Percentiles rank a stretch among this genome's conserved stretches.
Evolutionary conservation across 2,113 vertebrate species (phyloP).

Genomic region (Cettia cetti): DNA sequence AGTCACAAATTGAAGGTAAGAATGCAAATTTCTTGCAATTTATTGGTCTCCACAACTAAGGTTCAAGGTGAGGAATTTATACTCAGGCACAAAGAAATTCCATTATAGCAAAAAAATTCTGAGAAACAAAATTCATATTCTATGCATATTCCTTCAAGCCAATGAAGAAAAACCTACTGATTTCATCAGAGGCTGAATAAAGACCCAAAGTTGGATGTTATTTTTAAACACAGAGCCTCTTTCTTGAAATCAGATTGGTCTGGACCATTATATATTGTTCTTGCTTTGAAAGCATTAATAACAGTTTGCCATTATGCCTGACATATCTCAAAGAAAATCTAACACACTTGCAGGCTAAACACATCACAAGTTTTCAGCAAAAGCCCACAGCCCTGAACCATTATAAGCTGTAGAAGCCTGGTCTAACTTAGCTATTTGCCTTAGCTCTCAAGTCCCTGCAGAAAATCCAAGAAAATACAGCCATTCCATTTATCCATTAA

Average conservation of each 20-base stretch:
- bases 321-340: background rate
- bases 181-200: background rate
- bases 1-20: background rate
- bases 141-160: background rate
- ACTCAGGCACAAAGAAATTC: background rate
- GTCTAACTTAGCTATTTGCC: background rate
- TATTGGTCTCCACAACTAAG: background rate
- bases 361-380: background rate
- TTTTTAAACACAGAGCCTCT: background rate
- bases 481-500: background rate
- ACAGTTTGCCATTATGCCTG: background rate
- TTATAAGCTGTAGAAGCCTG: background rate
- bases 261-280: background rate
- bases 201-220: background rate
- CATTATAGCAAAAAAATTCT: background rate
- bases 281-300: background rate
- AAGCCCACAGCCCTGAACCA: background rate
- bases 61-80: background rate
- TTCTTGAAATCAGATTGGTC: background rate
- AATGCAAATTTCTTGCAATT: background rate
- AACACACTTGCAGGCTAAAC: background rate
- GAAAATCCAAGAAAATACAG: conserved; percentile 2
- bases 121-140: background rate
- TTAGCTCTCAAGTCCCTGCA: background rate
- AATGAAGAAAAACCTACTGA: background rate